Percentiles rank a stretch among this genome's conserved stretches.
Conservation (phyloP, 2,113 vertebrate species). For the Axis porcinus region DNA sequence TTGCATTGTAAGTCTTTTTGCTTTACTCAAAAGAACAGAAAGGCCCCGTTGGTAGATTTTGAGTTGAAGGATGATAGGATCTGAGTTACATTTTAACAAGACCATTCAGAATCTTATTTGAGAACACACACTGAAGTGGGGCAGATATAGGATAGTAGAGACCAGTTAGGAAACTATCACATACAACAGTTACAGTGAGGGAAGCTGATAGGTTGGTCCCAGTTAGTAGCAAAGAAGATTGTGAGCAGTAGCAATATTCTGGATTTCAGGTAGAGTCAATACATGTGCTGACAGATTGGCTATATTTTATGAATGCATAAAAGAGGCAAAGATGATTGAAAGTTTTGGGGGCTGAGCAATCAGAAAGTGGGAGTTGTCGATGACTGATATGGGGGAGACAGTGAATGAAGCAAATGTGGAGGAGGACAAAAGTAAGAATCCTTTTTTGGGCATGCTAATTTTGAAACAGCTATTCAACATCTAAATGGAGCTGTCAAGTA, state of each 20-base stretch:
- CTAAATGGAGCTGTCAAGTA: not conserved
- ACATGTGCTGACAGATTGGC: not conserved
- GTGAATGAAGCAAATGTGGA: not conserved
- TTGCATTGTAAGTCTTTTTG: not conserved
- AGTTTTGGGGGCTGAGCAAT: not conserved
- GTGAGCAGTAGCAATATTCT: not conserved
- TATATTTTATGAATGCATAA: not conserved
- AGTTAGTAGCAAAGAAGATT: not conserved
- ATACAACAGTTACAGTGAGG: not conserved
- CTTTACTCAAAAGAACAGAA: not conserved
- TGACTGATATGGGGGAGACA: not conserved
- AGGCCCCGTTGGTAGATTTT: not conserved
- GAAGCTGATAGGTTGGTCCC: not conserved
- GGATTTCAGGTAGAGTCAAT: not conserved
- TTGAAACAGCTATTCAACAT: not conserved
- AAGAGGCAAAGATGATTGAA: not conserved
- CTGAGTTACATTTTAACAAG: not conserved
- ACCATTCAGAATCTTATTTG: not conserved
- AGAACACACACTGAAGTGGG: not conserved
- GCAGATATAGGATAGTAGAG: not conserved
- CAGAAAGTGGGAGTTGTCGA: not conserved
- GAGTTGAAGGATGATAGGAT: not conserved
- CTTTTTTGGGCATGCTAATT: not conserved
- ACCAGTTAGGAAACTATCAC: not conserved
- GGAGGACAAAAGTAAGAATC: not conserved